These are phyloP conservation scores for Ataeniobius toweri DNA, from an alignment of 2,797 vertebrate genomes.

Conservation along the genomic window DNA sequence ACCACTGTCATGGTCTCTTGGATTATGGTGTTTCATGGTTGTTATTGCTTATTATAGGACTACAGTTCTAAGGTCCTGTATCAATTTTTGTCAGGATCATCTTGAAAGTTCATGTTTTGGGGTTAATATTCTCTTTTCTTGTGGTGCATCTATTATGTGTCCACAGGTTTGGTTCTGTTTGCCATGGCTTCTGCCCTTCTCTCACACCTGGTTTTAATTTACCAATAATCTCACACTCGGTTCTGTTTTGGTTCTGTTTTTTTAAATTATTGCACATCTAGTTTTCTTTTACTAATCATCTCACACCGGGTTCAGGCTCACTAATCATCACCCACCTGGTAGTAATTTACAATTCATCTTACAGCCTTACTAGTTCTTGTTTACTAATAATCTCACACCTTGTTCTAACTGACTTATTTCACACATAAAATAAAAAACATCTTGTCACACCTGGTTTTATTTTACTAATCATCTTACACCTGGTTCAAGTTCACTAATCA, in stretches of 20 bases:
- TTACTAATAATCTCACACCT: no score
- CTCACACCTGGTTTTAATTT: background rate
- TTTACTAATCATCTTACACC: background rate
- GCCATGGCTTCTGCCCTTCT: background rate
- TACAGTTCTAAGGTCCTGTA: background rate
- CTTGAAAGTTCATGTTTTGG: background rate
- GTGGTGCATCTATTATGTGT: background rate
- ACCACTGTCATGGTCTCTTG: background rate
- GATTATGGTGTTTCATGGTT: background rate
- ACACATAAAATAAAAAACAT: no score
- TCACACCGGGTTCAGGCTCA: no score
- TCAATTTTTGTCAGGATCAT: background rate
- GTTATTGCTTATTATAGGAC: background rate
- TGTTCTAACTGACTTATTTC: no score
- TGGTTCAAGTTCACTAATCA: background rate
- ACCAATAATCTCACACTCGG: no score
- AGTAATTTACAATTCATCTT: no score
- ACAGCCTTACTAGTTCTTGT: no score
- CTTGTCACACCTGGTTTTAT: no score
- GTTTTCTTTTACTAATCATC: no score
- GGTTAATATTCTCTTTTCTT: background rate
- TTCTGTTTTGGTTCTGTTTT: no score
- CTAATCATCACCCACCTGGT: no score
- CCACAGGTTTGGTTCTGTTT: background rate
- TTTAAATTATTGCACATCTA: no score